These are phyloP conservation scores for Sinotaia quadrata DNA, from an alignment of 2,888 invertebrate genomes.

Conservation along the genomic window DNA sequence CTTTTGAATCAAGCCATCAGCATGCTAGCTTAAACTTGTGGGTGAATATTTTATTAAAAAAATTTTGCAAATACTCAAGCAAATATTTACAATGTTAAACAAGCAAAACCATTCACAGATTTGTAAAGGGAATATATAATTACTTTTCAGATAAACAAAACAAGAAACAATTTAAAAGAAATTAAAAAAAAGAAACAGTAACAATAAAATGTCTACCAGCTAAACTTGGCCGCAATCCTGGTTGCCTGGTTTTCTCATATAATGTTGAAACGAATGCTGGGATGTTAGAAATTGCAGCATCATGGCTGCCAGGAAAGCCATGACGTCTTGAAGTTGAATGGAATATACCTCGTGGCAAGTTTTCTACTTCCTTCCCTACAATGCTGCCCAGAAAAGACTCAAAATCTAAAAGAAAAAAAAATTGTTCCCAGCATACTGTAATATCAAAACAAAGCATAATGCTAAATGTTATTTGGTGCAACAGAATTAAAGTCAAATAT, in stretches of 20 bases:
- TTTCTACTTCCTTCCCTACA: conserved; percentile 54
- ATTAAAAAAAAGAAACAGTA: not conserved
- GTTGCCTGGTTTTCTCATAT: conserved; percentile 62
- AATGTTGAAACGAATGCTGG: conserved; percentile 54
- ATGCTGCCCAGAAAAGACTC: conserved; percentile 51
- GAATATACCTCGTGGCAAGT: conserved; percentile 60
- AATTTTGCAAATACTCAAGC: no score
- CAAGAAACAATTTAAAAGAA: not conserved
- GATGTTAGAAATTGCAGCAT: conserved; percentile 54
- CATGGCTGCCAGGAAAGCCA: conserved; percentile 44
- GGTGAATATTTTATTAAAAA: no score
- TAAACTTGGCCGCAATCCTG: conserved; percentile 58
- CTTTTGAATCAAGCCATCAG: no score
- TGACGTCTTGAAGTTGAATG: conserved; percentile 51
- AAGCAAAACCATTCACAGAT: not conserved
- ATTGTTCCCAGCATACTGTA: no score
- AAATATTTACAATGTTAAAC: no score
- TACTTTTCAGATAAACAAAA: not conserved
- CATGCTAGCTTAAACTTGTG: no score
- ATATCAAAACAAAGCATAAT: no score
- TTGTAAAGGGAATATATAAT: not conserved
- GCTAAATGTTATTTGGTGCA: no score
- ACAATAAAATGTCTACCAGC: conserved; percentile 54
- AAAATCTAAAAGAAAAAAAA: no score
- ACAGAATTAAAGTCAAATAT: no score